Conservation (phyloP, 2,797 vertebrate genomes). For the Lepus townsendii region DNA sequence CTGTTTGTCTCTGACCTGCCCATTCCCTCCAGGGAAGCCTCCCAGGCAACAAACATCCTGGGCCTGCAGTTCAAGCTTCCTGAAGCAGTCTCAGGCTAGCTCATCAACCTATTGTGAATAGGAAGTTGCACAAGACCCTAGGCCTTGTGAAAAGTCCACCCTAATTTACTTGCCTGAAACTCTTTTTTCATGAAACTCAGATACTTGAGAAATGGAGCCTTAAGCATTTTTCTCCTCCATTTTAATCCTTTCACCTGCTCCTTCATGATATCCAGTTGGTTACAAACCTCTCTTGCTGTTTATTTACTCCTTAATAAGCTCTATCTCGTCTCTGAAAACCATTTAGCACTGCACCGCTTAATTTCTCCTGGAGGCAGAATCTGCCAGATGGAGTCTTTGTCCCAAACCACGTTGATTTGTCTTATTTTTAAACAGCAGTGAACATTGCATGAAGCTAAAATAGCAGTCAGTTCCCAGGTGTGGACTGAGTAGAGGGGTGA, state of each 20-base stretch:
- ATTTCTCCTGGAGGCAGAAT: conserved; percentile 78
- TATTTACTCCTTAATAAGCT: conserved; percentile 67
- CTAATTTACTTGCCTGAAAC: not conserved
- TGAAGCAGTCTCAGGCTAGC: not conserved
- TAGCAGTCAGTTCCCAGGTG: conserved; percentile 66
- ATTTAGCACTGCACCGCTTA: conserved; percentile 52
- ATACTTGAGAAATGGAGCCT: not conserved
- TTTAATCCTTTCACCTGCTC: not conserved
- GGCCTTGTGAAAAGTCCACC: not conserved
- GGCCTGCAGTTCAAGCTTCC: not conserved
- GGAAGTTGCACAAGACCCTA: not conserved
- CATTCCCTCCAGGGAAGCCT: not conserved
- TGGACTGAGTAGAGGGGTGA: conserved; percentile 1
- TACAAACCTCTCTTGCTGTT: conserved; percentile 61
- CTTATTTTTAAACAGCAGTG: conserved; percentile 71
- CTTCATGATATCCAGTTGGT: not conserved
- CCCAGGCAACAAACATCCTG: not conserved
- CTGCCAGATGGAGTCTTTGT: conserved; percentile 79
- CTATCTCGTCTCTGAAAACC: conserved; percentile 25
- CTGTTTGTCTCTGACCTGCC: not conserved
- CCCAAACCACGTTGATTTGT: conserved; percentile 59
- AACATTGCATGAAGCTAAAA: conserved; percentile 50
- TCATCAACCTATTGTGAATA: not conserved
- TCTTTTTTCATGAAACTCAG: not conserved
- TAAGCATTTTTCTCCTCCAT: not conserved